Percentiles rank a stretch among this genome's conserved stretches.
phyloP scores from a whole-genome alignment of 2,797 vertebrate species.

The Coregonus ussuriensis region DNA sequence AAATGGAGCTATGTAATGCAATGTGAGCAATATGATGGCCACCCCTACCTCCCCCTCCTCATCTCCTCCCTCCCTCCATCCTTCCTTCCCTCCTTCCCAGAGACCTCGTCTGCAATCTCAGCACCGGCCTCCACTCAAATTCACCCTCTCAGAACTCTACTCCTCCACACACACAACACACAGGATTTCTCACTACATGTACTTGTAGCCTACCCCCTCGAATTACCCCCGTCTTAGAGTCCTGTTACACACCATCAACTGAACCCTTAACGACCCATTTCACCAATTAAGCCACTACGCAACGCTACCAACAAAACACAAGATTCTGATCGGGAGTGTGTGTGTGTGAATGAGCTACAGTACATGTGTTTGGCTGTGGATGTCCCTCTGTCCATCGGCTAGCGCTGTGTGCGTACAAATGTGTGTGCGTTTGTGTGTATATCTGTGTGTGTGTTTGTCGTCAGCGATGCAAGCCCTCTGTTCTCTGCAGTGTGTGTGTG shows the following conservation, averaged over 20 bases:
- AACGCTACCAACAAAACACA: neutral
- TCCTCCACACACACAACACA: neutral
- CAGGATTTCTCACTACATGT: neutral
- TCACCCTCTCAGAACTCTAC: neutral
- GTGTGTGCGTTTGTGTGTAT: slow-evolving; percentile 5
- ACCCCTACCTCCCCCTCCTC: too few relatives aligned
- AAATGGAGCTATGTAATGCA: neutral
- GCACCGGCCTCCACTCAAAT: neutral
- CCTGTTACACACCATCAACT: slow-evolving; percentile 9
- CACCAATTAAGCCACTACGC: neutral
- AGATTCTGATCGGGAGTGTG: slow-evolving; percentile 21
- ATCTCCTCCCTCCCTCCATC: neutral
- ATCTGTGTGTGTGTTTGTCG: slow-evolving; percentile 9
- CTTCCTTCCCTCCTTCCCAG: neutral
- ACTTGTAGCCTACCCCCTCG: neutral
- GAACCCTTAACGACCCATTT: neutral
- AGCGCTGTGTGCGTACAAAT: slow-evolving; percentile 14
- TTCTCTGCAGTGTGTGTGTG: slow-evolving; percentile 27
- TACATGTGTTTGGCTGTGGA: slow-evolving; percentile 24
- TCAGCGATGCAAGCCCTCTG: slow-evolving; percentile 23
- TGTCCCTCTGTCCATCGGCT: slow-evolving; percentile 20
- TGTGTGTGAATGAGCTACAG: slow-evolving; percentile 12
- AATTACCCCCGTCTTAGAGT: neutral
- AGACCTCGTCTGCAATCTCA: neutral
- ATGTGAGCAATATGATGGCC: neutral